phyloP scores from a whole-genome alignment of 2,797 vertebrate species.

The Vipera ursinii region DNA sequence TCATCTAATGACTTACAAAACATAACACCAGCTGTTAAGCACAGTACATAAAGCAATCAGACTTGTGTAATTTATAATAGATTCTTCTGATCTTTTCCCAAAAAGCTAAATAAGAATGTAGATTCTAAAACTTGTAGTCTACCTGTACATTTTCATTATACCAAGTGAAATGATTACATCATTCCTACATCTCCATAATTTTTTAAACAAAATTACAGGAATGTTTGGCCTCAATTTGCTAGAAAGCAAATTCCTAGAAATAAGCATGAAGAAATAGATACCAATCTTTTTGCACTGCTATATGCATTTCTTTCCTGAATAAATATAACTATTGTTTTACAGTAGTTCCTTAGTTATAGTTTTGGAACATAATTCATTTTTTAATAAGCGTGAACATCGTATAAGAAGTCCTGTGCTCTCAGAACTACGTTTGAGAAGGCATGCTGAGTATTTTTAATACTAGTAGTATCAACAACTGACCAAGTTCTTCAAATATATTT shows the following conservation, averaged over 20 bases:
- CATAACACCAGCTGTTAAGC: neutral
- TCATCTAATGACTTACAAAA: conserved; percentile 20
- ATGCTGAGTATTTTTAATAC: neutral
- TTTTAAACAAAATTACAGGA: neutral
- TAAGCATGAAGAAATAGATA: neutral
- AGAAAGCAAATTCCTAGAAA: neutral
- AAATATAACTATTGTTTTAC: neutral
- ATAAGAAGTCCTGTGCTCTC: neutral
- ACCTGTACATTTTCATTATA: neutral
- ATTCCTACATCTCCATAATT: neutral
- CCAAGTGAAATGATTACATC: neutral
- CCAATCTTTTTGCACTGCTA: neutral
- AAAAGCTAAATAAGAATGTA: neutral
- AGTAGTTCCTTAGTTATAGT: neutral
- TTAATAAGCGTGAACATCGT: neutral
- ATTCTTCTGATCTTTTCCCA: neutral
- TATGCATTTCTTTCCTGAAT: neutral
- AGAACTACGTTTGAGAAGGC: neutral
- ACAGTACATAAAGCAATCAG: neutral
- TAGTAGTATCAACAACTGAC: neutral
- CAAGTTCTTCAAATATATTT: neutral
- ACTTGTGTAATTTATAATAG: neutral
- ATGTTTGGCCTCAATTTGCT: neutral
- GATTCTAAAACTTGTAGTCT: neutral
- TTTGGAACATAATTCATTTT: neutral